Base-by-base conservation (phyloP, 2,888 invertebrate genomes). In the Tetanocera ferruginea region DNA sequence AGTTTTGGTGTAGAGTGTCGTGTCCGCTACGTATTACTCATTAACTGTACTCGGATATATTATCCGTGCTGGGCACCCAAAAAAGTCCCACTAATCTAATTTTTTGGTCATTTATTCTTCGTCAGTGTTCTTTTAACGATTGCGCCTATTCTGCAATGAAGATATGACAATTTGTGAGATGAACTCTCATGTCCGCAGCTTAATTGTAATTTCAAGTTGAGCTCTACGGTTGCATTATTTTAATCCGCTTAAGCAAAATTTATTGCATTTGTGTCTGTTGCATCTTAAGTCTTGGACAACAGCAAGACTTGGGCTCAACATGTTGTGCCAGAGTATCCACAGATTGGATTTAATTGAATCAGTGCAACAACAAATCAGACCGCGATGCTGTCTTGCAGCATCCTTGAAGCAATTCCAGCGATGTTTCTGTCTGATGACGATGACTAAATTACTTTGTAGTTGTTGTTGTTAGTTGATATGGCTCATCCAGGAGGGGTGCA, bases 321-420 rank as follows among this genome's bases (percentile, higher is more conserved):
- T 11, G 43, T 52, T 17, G 70, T 14, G 17, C 3, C 19, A 25
- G 25, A 43, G 55, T 4, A 55, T 55, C 14, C 57, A 9, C 72
- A 67, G 17, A 73, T 31, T 62, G 60, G 43, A 14, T 17, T 43
- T 73, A 73, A 73, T 73, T 62, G 17, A 73, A 73, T 73, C 73
- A 55, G 57, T 11, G 57, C 72, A 72, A 8, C 57, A 57, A 72
- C 31, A 57, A 57, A 34, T 72, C 57, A 34, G 31, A 19, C 31
- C 14, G 9, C 34, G 55, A 19, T 23, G 57, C 19, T 14, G 31
- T 34, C 66, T 37, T 66, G 34, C 31, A 66, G n/a, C 67, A 49
- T 43, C 23, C 23, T 67, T 34, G 19, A 23, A 19, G 67, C 43
- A 19, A 67, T 19, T 14, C n/a, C 2, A 11, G 57, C 28, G 5